Base-by-base conservation (phyloP, 2,113 vertebrate species). In the Brachypodius melanocephalos region DNA sequence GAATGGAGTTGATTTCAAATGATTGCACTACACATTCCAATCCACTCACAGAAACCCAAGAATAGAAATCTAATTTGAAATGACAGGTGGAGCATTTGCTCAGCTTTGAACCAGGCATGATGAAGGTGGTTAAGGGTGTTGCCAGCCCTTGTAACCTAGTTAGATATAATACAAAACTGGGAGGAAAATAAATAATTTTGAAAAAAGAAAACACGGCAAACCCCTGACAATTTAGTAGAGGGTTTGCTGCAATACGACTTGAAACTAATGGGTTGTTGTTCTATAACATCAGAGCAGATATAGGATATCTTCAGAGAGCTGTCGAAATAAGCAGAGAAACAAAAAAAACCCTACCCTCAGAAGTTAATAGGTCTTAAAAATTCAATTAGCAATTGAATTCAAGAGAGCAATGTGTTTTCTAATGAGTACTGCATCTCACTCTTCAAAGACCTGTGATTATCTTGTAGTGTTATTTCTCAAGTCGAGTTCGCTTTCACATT, bases 31-130 rank as follows among this genome's bases (percentile, higher is more conserved):
- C 0, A 0, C 52, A 26, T 48, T 73, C 66, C 59, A 83, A 16
- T 43, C 45, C 69, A 26, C 48, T 82, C 88, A 51, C 20, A 71
- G 85, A 85, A 83, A 72, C 10, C 29, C 42, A 45, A 62, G 32
- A 69, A 91, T 85, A 82, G 52, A 57, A 80, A 73, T 45, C 82
- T 81, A 71, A 89, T 92, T 80, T 92, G n/a, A 87, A 82, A 66
- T 51, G 62, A 51, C 66, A 91, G 28, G 31, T 67, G 34, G 65
- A 68, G 54, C 49, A 59, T 73, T 88, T 88, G 29, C 77, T 91
- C 49, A 62, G 42, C 52, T 89, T 82, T 68, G 48, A 91, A 29
- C n/a, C 58, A 43, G 25, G 26, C 8, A 34, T 43, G 63, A 74
- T 67, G 62, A 85, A 79, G 38, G 6, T 87, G 49, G 45, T 79